These are phyloP conservation scores for Tachina grossa DNA, from an alignment of 2,888 invertebrate species.

Conservation along the genomic window DNA sequence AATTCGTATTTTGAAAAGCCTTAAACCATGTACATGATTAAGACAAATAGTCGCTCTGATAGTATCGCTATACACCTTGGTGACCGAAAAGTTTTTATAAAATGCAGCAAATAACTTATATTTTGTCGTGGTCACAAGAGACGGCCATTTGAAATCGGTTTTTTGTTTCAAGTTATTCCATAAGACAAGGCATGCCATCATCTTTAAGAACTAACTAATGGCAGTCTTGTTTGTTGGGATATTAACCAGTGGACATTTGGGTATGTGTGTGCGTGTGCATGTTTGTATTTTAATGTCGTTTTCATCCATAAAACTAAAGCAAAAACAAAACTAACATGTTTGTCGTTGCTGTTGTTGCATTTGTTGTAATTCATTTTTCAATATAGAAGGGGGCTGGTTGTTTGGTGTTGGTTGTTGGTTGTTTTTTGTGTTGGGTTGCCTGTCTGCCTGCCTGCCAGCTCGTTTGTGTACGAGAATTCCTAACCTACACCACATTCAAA, in stretches of 20 bases:
- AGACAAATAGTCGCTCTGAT: too few relatives aligned
- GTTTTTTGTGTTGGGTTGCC: constrained; percentile 37
- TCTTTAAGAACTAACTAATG: too few relatives aligned
- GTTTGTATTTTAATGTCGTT: constrained; percentile 33
- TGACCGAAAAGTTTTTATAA: too few relatives aligned
- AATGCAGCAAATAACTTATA: too few relatives aligned
- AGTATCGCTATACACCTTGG: too few relatives aligned
- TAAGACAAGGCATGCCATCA: too few relatives aligned
- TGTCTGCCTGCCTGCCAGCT: constrained; percentile 36
- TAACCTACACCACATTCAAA: constrained; percentile 74
- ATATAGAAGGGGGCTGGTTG: constrained; percentile 36
- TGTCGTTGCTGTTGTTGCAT: neutral
- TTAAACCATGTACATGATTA: too few relatives aligned
- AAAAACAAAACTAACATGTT: neutral
- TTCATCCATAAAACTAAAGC: constrained; percentile 7
- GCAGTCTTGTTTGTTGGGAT: neutral
- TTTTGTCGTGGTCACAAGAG: too few relatives aligned
- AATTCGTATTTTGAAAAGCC: too few relatives aligned
- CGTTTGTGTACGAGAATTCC: constrained; percentile 65
- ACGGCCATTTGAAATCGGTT: too few relatives aligned
- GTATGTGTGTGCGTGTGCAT: neutral
- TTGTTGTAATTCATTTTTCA: constrained; percentile 16
- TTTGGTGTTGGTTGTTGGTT: constrained; percentile 39
- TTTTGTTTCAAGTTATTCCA: too few relatives aligned
- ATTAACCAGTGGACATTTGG: neutral